Evolutionary conservation across 2,113 vertebrate genomes (phyloP).

Genomic region (Pseudorectes ferrugineus): DNA sequence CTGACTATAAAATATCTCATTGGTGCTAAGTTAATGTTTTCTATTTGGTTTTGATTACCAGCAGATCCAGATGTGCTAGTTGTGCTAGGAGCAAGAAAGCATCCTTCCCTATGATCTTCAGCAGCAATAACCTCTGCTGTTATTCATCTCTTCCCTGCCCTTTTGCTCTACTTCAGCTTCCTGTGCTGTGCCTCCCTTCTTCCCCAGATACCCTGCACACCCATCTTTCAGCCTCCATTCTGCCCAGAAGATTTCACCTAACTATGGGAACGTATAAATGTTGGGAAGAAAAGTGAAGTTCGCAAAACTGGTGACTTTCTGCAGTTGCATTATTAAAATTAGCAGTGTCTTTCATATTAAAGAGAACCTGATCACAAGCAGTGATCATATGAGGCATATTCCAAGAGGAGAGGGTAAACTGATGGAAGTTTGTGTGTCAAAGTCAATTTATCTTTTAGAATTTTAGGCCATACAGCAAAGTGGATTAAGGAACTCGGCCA

Average conservation of each 20-base stretch:
- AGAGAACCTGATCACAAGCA: not conserved
- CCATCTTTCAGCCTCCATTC: not conserved
- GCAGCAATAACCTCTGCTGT: not conserved
- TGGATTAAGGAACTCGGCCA: conserved; percentile 9
- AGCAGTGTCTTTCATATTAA: not conserved
- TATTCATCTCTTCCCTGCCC: not conserved
- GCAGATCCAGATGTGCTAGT: not conserved
- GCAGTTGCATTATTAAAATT: not conserved
- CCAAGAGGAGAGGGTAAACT: not conserved
- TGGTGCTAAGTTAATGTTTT: not conserved
- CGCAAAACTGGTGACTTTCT: not conserved
- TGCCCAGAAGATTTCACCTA: not conserved
- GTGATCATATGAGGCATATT: not conserved
- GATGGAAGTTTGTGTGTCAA: not conserved
- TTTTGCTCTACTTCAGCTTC: not conserved
- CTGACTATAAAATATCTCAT: not conserved
- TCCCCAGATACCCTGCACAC: not conserved
- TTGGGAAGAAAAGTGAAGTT: not conserved
- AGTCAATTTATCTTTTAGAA: not conserved
- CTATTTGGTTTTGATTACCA: not conserved
- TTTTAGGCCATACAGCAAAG: conserved; percentile 31
- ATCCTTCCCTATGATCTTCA: not conserved
- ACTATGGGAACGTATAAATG: not conserved
- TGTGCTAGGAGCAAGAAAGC: not conserved
- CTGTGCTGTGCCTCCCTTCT: not conserved